phyloP scores from a whole-genome alignment of 2,888 invertebrate species.

The Thalpophila matura region DNA sequence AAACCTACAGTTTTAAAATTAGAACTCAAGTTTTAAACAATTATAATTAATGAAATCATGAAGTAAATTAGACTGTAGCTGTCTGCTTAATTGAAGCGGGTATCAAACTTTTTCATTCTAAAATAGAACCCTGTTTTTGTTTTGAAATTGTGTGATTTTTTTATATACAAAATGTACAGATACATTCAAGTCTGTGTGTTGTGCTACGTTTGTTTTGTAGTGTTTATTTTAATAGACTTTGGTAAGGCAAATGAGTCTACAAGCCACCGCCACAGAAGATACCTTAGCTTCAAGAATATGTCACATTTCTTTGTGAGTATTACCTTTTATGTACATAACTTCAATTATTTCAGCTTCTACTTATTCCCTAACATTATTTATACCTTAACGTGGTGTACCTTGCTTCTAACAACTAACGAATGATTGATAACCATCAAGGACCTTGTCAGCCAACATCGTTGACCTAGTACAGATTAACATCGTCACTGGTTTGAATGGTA shows the following conservation, averaged over 20 bases:
- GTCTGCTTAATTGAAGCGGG: constrained; percentile 35
- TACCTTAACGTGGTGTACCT: too few species aligned
- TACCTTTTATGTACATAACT: background rate
- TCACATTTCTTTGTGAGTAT: constrained; percentile 83
- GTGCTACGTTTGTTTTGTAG: constrained; percentile 73
- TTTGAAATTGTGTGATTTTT: constrained; percentile 3
- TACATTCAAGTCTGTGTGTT: constrained; percentile 70
- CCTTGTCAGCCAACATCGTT: too few species aligned
- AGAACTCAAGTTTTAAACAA: constrained; percentile 17
- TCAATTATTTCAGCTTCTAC: too few species aligned
- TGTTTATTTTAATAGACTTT: constrained; percentile 71
- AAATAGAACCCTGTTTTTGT: constrained; percentile 2
- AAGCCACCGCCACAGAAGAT: constrained; percentile 72
- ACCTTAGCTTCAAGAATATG: constrained; percentile 77
- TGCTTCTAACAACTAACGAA: too few species aligned
- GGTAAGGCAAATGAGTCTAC: constrained; percentile 71
- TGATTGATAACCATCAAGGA: too few species aligned
- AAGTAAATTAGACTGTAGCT: constrained; percentile 38
- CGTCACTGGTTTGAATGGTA: too few species aligned
- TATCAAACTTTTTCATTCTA: constrained; percentile 20
- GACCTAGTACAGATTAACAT: too few species aligned
- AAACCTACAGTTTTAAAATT: constrained; percentile 17
- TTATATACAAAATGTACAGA: constrained; percentile 63
- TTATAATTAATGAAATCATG: constrained; percentile 38
- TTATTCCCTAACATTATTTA: too few species aligned